These are phyloP conservation scores for Drosophila ezoana DNA, from an alignment of 2,888 invertebrate genomes.

Conservation along the genomic window DNA sequence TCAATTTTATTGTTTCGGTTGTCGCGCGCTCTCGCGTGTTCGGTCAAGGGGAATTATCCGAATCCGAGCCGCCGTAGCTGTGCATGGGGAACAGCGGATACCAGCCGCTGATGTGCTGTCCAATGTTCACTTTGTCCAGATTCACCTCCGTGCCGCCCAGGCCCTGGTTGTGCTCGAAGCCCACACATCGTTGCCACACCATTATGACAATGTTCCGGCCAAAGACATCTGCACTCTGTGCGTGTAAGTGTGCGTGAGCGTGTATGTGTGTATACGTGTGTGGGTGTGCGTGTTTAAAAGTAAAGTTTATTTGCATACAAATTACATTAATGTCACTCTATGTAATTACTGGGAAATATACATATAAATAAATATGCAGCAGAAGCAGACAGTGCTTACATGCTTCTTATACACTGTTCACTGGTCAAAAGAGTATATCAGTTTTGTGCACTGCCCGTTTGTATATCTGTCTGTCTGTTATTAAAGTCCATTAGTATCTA, in stretches of 20 bases:
- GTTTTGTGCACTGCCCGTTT: neutral
- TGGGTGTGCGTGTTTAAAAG: constrained; percentile 7
- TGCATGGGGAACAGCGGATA: constrained; percentile 96
- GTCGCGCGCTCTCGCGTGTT: constrained; percentile 69
- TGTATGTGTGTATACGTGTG: constrained; percentile 6
- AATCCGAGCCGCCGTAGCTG: constrained; percentile 90
- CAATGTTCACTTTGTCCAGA: constrained; percentile 91
- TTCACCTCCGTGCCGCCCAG: constrained; percentile 95
- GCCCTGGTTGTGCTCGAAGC: constrained; percentile 93
- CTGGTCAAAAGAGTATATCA: neutral
- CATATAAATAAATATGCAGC: constrained; percentile 48
- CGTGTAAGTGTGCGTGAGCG: neutral
- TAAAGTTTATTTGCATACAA: constrained; percentile 60
- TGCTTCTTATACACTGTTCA: neutral
- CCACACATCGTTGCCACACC: constrained; percentile 96
- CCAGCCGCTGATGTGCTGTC: constrained; percentile 94
- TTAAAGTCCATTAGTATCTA: too few species aligned
- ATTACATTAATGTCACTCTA: constrained; percentile 44
- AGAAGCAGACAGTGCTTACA: neutral
- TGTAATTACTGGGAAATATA: constrained; percentile 50
- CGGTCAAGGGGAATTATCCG: constrained; percentile 85
- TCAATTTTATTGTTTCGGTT: constrained; percentile 57
- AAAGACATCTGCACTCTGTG: constrained; percentile 89
- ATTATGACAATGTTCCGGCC: constrained; percentile 94
- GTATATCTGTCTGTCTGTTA: neutral